Evolutionary conservation across 2,888 invertebrate species (phyloP).

Genomic region (Acrocyrtus sp.): DNA sequence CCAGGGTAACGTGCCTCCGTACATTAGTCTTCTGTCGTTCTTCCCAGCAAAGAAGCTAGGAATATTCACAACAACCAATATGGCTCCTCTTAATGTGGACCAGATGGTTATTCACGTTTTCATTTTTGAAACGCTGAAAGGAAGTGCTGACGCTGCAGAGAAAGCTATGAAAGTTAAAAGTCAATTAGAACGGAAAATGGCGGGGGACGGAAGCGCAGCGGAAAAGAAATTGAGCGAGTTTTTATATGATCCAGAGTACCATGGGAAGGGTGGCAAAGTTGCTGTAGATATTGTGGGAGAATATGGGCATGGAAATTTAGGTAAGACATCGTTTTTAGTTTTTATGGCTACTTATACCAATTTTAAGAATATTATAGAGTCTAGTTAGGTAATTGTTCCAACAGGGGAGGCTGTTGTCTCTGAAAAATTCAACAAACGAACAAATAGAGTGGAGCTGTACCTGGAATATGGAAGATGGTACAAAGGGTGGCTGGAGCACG

Average conservation of each 20-base stretch:
- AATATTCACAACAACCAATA: slow-evolving; percentile 33
- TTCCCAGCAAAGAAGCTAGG: slow-evolving; percentile 30
- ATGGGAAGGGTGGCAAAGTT: too few relatives aligned
- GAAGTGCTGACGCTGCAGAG: neutral
- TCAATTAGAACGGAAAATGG: neutral
- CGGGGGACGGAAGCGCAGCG: neutral
- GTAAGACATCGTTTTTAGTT: too few relatives aligned
- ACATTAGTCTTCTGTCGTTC: slow-evolving; percentile 10
- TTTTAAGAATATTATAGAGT: too few relatives aligned
- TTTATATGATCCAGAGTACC: too few relatives aligned
- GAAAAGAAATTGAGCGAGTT: neutral
- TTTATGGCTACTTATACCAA: too few relatives aligned
- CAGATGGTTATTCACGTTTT: neutral
- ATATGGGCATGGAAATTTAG: slow-evolving; percentile 8
- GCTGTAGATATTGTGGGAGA: slow-evolving; percentile 16
- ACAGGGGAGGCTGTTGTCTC: neutral
- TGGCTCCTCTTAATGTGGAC: neutral
- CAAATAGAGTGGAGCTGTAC: neutral
- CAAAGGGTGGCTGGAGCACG: neutral
- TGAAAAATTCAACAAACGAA: slow-evolving; percentile 3
- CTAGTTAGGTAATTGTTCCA: too few relatives aligned
- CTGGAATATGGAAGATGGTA: neutral
- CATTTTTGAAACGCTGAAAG: slow-evolving; percentile 18
- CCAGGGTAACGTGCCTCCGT: slow-evolving; percentile 38
- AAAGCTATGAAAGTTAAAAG: neutral